A percentile compares a stretch with the other conserved stretches of the same genome.
Evolutionary conservation across 2,888 invertebrate genomes (phyloP).

Genomic region (Germaria angustata): DNA sequence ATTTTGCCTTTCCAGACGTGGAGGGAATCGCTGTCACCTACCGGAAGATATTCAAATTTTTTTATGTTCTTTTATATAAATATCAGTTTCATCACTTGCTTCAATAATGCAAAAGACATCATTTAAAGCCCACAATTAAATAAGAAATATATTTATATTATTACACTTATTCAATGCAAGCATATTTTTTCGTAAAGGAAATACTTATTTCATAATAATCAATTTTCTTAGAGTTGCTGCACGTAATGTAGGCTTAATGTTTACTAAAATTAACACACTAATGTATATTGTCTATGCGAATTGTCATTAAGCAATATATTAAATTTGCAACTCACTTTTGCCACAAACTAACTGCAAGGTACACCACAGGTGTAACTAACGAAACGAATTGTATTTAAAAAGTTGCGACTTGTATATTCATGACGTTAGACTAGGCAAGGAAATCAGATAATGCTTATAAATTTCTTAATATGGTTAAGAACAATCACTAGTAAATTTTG

Average conservation of each 20-base stretch:
- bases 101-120: too few species aligned
- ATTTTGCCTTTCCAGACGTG: too few species aligned
- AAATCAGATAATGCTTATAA: too few species aligned
- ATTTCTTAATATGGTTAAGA: too few species aligned
- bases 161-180: not conserved
- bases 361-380: not conserved
- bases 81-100: too few species aligned
- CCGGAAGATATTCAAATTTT: too few species aligned
- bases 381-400: not conserved
- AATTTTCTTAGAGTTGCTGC: not conserved
- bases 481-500: too few species aligned
- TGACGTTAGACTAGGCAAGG: too few species aligned
- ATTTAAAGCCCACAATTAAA: not conserved
- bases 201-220: not conserved
- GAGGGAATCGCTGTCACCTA: too few species aligned
- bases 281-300: not conserved
- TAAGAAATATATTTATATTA: not conserved
- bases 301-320: not conserved
- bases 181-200: not conserved
- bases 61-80: too few species aligned
- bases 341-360: not conserved
- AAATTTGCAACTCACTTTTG: not conserved
- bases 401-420: too few species aligned
- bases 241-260: conserved; percentile 11
- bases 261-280: not conserved